Evolutionary conservation across 2,888 invertebrate genomes (phyloP).

Genomic region (Leptopilina drosophilae): DNA sequence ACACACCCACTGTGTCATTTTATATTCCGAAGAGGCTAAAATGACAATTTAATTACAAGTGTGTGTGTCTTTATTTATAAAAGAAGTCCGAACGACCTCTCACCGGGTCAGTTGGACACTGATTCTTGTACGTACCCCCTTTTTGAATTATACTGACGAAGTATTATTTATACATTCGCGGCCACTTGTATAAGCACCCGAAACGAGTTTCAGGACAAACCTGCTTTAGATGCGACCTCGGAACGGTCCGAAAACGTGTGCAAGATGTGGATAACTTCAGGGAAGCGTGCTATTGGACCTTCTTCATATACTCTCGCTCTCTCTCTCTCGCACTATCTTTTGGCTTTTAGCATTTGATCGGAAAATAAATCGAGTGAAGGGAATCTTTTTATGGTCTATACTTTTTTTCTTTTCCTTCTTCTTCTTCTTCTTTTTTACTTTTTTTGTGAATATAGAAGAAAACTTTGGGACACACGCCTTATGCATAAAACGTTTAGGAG

Average conservation of each 20-base stretch:
- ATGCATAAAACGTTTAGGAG: too few relatives aligned
- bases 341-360: slow-evolving; percentile 4
- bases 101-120: slow-evolving; percentile 13
- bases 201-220: slow-evolving; percentile 39
- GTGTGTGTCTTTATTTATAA: too few relatives aligned
- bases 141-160: slow-evolving; percentile 1
- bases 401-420: too few relatives aligned
- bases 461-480: too few relatives aligned
- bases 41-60: slow-evolving; percentile 31
- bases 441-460: too few relatives aligned
- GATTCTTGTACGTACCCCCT: neutral
- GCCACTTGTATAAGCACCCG: slow-evolving; percentile 34
- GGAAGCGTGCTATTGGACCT: slow-evolving; percentile 4
- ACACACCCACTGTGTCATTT: neutral
- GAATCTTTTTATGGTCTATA: neutral
- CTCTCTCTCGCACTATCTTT: neutral
- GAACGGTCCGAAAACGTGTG: slow-evolving; percentile 21
- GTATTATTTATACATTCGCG: slow-evolving; percentile 37
- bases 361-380: slow-evolving; percentile 21
- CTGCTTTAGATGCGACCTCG: slow-evolving; percentile 37
- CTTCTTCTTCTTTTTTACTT: too few relatives aligned
- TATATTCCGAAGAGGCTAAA: too few relatives aligned
- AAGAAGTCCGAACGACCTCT: neutral
- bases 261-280: slow-evolving; percentile 14
- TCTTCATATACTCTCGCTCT: neutral